Conservation (phyloP, 2,888 invertebrate genomes). For the Tetranychus truncatus region DNA sequence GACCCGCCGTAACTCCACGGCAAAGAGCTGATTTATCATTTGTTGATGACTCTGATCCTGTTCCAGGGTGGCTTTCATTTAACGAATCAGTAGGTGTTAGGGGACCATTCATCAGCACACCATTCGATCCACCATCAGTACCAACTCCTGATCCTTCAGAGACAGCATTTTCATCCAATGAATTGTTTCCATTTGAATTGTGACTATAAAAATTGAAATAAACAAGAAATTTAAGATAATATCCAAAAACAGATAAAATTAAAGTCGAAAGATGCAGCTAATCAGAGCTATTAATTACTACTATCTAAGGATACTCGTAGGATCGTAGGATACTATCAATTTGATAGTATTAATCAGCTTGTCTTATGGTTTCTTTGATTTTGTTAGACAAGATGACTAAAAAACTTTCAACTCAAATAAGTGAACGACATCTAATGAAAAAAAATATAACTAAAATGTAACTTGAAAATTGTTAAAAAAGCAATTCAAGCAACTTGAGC, state of each 20-base stretch:
- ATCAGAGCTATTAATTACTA: no score
- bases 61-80: conserved; percentile 11
- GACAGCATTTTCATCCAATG: conserved; percentile 61
- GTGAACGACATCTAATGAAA: no score
- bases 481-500: no score
- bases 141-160: conserved; percentile 23
- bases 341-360: no score
- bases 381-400: no score
- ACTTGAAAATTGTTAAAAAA: no score
- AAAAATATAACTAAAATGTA: no score
- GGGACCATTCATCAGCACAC: conserved; percentile 9
- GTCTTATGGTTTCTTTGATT: no score
- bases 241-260: not conserved
- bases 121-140: not conserved
- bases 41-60: conserved; percentile 20
- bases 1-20: conserved; percentile 17
- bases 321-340: no score
- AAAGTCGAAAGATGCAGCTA: not conserved
- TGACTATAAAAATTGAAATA: conserved; percentile 38
- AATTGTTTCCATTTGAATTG: conserved; percentile 52
- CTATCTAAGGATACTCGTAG: no score
- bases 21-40: conserved; percentile 21
- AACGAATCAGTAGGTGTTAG: conserved; percentile 15
- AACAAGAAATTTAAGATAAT: conserved; percentile 6
- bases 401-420: no score